Conservation (phyloP, 2,888 invertebrate species). For the Plagodis dolabraria region DNA sequence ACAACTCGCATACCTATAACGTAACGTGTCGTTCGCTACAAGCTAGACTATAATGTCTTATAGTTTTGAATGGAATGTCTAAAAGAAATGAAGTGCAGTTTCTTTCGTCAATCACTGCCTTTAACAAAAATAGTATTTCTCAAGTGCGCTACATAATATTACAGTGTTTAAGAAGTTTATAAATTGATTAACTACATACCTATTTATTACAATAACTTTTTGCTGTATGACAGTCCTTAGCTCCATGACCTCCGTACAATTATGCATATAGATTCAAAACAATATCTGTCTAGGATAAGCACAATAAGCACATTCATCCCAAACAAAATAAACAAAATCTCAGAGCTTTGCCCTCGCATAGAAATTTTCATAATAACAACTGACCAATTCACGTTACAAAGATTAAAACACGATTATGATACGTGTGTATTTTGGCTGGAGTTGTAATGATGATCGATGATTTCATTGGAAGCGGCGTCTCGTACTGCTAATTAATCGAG, state of each 20-base stretch:
- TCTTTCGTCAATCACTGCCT: neutral
- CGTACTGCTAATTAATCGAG: slow-evolving; percentile 58
- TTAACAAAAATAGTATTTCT: no score
- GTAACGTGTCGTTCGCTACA: slow-evolving; percentile 24
- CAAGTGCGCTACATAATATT: no score
- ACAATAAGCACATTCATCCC: no score
- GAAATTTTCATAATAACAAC: slow-evolving; percentile 26
- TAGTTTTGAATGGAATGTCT: slow-evolving; percentile 19
- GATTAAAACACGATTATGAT: slow-evolving; percentile 39
- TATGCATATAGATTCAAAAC: no score
- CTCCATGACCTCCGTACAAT: no score
- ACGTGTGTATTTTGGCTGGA: slow-evolving; percentile 47
- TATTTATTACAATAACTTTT: no score
- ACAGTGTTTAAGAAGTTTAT: no score
- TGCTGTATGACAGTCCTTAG: no score
- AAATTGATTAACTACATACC: no score
- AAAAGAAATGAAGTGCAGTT: slow-evolving; percentile 3
- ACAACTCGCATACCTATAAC: slow-evolving; percentile 29
- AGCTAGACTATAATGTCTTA: slow-evolving; percentile 7
- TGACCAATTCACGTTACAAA: slow-evolving; percentile 33
- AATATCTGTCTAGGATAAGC: no score
- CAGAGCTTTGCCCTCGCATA: neutral
- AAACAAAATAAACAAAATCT: no score
- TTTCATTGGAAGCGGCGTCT: slow-evolving; percentile 51
- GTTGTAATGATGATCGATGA: slow-evolving; percentile 54